Base-by-base conservation (phyloP, 2,797 vertebrate species). In the Aselliscus stoliczkanus region DNA sequence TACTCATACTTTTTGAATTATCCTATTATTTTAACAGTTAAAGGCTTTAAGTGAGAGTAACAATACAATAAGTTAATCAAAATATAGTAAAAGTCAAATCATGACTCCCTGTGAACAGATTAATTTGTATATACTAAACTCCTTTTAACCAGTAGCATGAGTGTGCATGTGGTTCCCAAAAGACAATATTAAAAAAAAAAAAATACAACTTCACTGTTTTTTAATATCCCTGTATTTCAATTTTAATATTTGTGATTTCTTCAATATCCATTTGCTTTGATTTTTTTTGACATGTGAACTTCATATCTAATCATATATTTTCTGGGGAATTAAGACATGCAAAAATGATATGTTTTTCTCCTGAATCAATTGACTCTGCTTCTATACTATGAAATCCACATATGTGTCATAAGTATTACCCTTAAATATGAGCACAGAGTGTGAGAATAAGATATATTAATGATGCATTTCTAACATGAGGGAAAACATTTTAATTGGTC, bases 221-320 rank as follows among this genome's bases (percentile, higher is more conserved):
- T 29, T 93, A 44, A 50, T 13, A 56, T 65, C 9, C 14, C 15
- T 73, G 7, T 73, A 3, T 80, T 93, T 79, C 14, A 88, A 93
- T 39, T 93, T 79, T 14, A 88, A 93, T 39, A 9, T 31, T 79
- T 97, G 85, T 97, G 65, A 94, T 95, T 95, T 90, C 58, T 93
- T 88, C 52, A 96, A 88, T 93, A n/a, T n/a, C 47, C 77, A 70
- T 69, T 88, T 96, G 25, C 25, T 97, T 96, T 20, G 39, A 97
- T 97, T 96, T 21, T 52, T 98, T 97, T 92, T n/a, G n/a, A 76
- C 58, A 69, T 95, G n/a, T 85, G 88, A 94, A 34, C 76, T 97
- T 98, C 79, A 94, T 94, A 93, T 92, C 65, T 97, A 97, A 95
- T 87, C 62, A 97, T 96, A 97, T 91, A 87, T 97, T 96, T 97